These are phyloP conservation scores for Sarcophaga caerulescens DNA, from an alignment of 2,888 invertebrate species.

Conservation along the genomic window DNA sequence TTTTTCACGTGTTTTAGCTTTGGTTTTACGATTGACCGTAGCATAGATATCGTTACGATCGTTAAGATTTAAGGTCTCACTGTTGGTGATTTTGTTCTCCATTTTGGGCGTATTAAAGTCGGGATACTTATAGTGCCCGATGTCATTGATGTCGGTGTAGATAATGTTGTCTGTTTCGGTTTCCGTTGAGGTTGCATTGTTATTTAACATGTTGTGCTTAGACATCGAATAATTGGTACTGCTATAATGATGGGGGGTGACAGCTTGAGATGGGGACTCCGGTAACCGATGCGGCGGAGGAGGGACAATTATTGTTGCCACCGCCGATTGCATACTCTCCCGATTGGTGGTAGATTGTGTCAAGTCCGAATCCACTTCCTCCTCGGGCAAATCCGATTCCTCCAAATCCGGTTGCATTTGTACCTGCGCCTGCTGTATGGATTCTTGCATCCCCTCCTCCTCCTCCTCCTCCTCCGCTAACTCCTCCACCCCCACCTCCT, in stretches of 20 bases:
- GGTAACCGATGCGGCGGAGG: slow-evolving; percentile 79
- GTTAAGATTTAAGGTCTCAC: slow-evolving; percentile 77
- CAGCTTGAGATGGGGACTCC: slow-evolving; percentile 80
- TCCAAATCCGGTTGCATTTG: slow-evolving; percentile 81
- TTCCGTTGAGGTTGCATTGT: slow-evolving; percentile 79
- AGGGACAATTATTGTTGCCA: slow-evolving; percentile 79
- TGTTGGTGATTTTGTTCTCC: slow-evolving; percentile 78
- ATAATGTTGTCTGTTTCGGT: slow-evolving; percentile 81
- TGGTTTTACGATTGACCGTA: slow-evolving; percentile 81
- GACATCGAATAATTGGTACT: slow-evolving; percentile 82
- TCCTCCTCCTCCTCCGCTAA: slow-evolving; percentile 76
- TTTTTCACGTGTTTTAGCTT: slow-evolving; percentile 79
- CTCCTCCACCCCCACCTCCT: slow-evolving; percentile 73
- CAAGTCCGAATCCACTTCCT: slow-evolving; percentile 81
- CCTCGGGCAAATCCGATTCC: slow-evolving; percentile 80
- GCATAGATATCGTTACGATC: slow-evolving; percentile 81
- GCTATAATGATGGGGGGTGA: slow-evolving; percentile 82
- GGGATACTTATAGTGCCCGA: slow-evolving; percentile 79
- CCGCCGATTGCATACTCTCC: slow-evolving; percentile 80
- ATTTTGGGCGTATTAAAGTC: slow-evolving; percentile 74
- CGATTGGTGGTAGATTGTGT: slow-evolving; percentile 83
- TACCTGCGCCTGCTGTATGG: slow-evolving; percentile 78
- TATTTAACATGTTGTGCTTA: slow-evolving; percentile 80
- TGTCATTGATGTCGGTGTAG: slow-evolving; percentile 81
- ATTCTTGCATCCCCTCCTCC: slow-evolving; percentile 77